These are phyloP conservation scores for Dicycla oo DNA, from an alignment of 2,888 invertebrate genomes.

Conservation along the genomic window DNA sequence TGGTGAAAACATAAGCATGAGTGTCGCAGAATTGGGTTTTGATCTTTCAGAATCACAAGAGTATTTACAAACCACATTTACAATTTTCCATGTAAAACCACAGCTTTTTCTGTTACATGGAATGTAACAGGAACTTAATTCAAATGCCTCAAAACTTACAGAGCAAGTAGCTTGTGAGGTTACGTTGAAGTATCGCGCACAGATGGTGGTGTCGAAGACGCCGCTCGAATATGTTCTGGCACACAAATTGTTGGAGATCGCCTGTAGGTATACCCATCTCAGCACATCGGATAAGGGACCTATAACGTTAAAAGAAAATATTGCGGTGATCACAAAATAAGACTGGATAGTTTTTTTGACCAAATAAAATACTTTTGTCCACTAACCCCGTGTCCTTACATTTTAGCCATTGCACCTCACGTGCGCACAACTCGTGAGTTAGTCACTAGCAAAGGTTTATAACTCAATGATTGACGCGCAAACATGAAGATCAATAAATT, in stretches of 20 bases:
- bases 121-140: neutral
- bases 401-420: neutral
- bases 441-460: neutral
- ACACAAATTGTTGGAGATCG: constrained; percentile 73
- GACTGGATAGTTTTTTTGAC: neutral
- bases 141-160: constrained; percentile 62
- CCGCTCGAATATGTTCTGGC: constrained; percentile 63
- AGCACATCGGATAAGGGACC: constrained; percentile 73
- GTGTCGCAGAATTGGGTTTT: no score
- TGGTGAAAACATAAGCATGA: neutral
- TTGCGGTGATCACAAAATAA: neutral
- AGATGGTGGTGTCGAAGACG: constrained; percentile 77
- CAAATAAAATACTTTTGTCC: neutral
- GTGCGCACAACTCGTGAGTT: no score
- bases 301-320: constrained; percentile 39
- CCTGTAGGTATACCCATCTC: constrained; percentile 82
- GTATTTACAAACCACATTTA: neutral
- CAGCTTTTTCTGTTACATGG: neutral
- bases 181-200: constrained; percentile 81
- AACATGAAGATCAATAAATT: neutral
- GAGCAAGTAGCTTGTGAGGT: constrained; percentile 85
- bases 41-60: neutral
- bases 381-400: no score
- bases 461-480: neutral
- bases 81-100: neutral